Base-by-base conservation (phyloP, 2,888 invertebrate species). In the Tipula helvola region DNA sequence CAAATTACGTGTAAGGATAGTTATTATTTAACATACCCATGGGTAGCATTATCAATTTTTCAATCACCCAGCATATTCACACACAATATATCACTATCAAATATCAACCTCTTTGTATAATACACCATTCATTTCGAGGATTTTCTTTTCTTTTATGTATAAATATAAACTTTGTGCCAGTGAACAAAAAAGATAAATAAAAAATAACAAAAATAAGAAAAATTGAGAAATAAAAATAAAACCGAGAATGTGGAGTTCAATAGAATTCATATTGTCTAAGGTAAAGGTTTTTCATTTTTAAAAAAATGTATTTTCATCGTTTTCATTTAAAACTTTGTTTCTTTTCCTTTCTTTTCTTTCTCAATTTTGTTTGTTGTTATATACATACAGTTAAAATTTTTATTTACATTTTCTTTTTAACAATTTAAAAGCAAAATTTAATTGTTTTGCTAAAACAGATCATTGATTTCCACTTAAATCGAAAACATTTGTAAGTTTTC, bases 241-340 rank as follows among this genome's bases (percentile, higher is more conserved):
- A 84, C 16, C 41, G 84, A 84, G 84, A 39, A 36, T 36, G 41
- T 36, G n/a, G 84, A 39, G 84, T 84, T 84, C 84, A 84, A 84
- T 84, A 84, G 7, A 84, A 84, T 84, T 84, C 84, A 84, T 84
- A 84, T 84, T 84, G 84, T 84, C 39, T 84, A 84, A 39, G 84
- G 84, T 84, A 84, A 84, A 84, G 84, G 84, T 84, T 84, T 71
- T 36, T 41, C 84, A 8, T 84, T 84, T 39, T 41, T n/a, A 13
- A 84, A 83, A n/a, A 36, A 84, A 39, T 84, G 39, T 36, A 10
- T 39, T 84, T 84, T 84, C 84, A 84, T 84, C 39, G 84, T 84
- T 84, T n/a, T 39, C 4, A n/a, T n/a, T 84, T n/a, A 83, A 83
- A 83, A 36, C 10, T 13, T 83, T 83, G 36, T 36, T 83, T 39